Evolutionary conservation across 2,113 vertebrate genomes (phyloP), one percentile per base, ranked within the genome.

Genomic region (Micronisus gabar): DNA sequence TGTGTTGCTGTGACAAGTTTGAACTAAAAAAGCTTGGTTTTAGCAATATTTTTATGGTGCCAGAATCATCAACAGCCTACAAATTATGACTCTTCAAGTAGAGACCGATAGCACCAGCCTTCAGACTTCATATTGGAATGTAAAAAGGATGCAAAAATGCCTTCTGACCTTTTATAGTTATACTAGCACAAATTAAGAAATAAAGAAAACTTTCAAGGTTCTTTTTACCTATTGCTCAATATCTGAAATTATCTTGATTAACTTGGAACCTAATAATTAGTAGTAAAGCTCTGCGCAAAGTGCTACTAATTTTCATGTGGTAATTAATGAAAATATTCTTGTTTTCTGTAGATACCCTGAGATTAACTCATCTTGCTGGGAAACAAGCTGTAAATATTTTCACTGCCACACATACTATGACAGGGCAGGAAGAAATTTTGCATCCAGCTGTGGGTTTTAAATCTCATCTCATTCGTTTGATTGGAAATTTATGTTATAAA

Each of bases 391-490:
- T 97, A 63, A 99, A 99, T 53, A 72, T 99, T 86, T 99, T 99
- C 94, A 99, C 98, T 26, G 23, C 98, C 19, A 89, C 97, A 10
- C 98, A 98, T 52, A 97, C 98, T 87, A 90, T 99, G 68, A 98
- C 97, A 50, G 97, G 78, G 18, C 98, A 98, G 13, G 80, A 96
- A 7, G 97, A 98, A 21, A 71, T 98, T n/a, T 94, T 98, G 3
- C 99, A 98, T 59, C 98, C 99, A 45, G 98, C 98, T 1, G 90
- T 99, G 90, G 99, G 98, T 61, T 99, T 99, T 84, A 99, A 99
- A 98, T 96, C 98, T 68, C 99, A 99, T 80, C 99, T 99, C 88
- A 98, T 99, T 86, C 98, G 99, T 47, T 98, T 99, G 67, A 99
- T 98, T 85, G 98, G 98, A 91, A 98, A 98, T 93, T 90, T 98